Percentiles rank a stretch among this genome's conserved stretches.
Evolutionary conservation across 2,113 vertebrate species (phyloP).

Genomic region (Brachionichthys hirsutus): DNA sequence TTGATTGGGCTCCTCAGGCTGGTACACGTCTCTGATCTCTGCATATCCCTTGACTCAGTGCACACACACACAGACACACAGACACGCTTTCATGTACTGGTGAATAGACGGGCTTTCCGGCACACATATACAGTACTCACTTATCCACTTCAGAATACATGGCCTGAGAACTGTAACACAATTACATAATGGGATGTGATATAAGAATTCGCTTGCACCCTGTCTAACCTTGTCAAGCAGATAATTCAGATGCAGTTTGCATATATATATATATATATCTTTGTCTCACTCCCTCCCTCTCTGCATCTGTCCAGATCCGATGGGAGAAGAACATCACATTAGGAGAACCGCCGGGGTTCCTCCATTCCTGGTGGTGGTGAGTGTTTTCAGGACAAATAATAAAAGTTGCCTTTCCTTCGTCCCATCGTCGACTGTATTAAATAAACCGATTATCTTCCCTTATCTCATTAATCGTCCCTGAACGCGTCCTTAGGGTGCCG

Average conservation of each 20-base stretch:
- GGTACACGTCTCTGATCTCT: slow-evolving; percentile 42
- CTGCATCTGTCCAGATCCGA: slow-evolving; percentile 85
- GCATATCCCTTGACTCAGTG: slow-evolving; percentile 13
- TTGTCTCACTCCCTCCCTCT: slow-evolving; percentile 14
- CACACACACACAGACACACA: slow-evolving; percentile 16
- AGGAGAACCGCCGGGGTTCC: slow-evolving; percentile 97
- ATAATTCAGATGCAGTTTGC: slow-evolving; percentile 48
- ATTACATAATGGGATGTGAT: slow-evolving; percentile 53
- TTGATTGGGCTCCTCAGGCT: slow-evolving; percentile 40
- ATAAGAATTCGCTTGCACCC: slow-evolving; percentile 43
- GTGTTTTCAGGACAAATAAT: slow-evolving; percentile 52
- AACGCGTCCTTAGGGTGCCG: slow-evolving; percentile 19
- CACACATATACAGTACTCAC: slow-evolving; percentile 36
- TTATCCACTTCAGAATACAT: slow-evolving; percentile 53
- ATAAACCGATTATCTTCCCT: not conserved
- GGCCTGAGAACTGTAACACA: slow-evolving; percentile 39
- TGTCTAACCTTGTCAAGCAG: slow-evolving; percentile 42
- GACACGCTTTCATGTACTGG: slow-evolving; percentile 9
- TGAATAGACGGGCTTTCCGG: slow-evolving; percentile 33
- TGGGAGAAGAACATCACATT: slow-evolving; percentile 99
- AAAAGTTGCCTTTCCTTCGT: slow-evolving; percentile 11
- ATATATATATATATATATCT: slow-evolving; percentile 19
- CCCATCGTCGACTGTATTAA: not conserved
- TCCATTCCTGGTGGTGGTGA: slow-evolving; percentile 99
- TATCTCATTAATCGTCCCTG: slow-evolving; percentile 28